Evolutionary conservation across 35 echinoderm and acorn worm species (phyloP).

Genomic region (Heliocidaris tuberculata): DNA sequence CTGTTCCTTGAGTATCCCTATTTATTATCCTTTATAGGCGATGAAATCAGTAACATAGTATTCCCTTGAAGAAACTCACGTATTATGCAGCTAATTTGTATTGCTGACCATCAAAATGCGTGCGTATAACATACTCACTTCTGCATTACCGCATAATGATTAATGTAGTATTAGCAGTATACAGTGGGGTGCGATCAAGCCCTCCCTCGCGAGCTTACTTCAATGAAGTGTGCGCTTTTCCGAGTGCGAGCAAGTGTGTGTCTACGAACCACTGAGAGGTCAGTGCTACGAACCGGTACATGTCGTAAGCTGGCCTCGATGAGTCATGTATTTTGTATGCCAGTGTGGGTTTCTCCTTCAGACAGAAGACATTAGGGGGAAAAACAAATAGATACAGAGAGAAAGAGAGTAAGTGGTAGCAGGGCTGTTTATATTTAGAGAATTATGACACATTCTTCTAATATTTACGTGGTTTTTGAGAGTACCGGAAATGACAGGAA

Average conservation of each 20-base stretch:
- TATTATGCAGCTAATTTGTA: not conserved
- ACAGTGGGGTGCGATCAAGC: not conserved
- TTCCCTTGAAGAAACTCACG: not conserved
- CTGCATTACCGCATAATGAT: no score
- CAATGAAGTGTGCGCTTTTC: not conserved
- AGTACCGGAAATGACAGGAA: not conserved
- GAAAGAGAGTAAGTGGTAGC: not conserved
- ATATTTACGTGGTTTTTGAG: not conserved
- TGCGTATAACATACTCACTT: not conserved
- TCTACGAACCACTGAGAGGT: no score
- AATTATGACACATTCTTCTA: conserved; percentile 4
- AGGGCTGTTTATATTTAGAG: not conserved
- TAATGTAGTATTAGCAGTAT: not conserved
- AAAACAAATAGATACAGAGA: no score
- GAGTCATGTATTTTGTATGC: not conserved
- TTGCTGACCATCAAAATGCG: not conserved
- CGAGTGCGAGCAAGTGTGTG: not conserved
- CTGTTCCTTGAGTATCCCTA: not conserved
- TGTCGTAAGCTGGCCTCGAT: not conserved
- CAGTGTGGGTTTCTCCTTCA: not conserved
- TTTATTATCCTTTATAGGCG: not conserved
- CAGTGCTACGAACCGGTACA: no score
- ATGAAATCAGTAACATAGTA: not conserved
- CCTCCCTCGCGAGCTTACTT: not conserved
- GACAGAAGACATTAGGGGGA: not conserved